Conservation (phyloP, 2,888 invertebrate genomes). For the Chesias legatella region DNA sequence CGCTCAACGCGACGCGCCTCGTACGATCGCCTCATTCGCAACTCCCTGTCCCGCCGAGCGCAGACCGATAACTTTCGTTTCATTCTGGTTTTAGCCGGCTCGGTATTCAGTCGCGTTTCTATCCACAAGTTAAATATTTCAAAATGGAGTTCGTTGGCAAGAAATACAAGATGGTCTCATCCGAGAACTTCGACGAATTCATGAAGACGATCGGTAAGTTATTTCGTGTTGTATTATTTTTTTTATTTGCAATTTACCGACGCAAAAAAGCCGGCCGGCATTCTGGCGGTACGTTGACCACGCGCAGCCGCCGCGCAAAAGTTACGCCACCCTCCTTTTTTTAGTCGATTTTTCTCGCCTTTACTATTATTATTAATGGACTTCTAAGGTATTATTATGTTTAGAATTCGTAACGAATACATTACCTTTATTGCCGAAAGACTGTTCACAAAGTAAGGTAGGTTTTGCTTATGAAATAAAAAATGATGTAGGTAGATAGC, state of each 20-base stretch:
- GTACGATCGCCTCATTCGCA: conserved; percentile 6
- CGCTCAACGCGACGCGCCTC: not conserved
- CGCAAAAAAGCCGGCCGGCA: conserved; percentile 56
- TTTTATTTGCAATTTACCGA: conserved; percentile 21
- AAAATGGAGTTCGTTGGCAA: conserved; percentile 82
- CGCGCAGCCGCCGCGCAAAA: conserved; percentile 4
- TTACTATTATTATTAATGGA: not conserved
- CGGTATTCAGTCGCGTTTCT: conserved; percentile 28
- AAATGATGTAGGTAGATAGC: not conserved
- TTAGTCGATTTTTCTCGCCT: conserved; percentile 8
- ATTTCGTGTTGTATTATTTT: conserved; percentile 29
- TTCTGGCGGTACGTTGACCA: conserved; percentile 11
- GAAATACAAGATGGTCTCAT: conserved; percentile 89
- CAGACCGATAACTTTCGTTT: not conserved
- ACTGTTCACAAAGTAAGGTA: too few species aligned
- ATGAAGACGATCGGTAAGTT: conserved; percentile 92
- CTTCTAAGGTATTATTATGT: too few species aligned
- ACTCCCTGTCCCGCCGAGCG: conserved; percentile 1
- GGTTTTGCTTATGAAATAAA: too few species aligned
- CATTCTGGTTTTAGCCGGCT: conserved; percentile 50
- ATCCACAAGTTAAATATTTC: conserved; percentile 28
- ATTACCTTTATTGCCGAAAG: too few species aligned
- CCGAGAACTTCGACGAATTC: conserved; percentile 93
- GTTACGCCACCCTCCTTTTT: conserved; percentile 19
- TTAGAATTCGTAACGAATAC: too few species aligned